phyloP scores from a whole-genome alignment of 2,113 vertebrate genomes.

The Mobula hypostoma region DNA sequence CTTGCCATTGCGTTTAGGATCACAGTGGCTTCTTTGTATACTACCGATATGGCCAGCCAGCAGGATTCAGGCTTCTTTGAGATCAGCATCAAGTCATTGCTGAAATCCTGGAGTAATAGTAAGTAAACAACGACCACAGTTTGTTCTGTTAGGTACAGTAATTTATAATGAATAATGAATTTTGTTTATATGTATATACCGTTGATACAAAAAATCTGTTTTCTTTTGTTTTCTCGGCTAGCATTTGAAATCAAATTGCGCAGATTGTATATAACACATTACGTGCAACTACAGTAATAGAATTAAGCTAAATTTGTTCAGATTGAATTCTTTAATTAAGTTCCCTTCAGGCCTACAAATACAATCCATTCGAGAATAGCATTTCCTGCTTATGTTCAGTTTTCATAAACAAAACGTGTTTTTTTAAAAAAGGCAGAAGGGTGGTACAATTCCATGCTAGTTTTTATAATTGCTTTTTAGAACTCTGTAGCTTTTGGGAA shows the following conservation, averaged over 20 bases:
- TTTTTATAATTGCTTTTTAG: conserved; percentile 19
- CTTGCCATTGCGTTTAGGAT: conserved; percentile 62
- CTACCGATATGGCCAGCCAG: conserved; percentile 88
- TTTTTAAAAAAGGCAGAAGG: conserved; percentile 45
- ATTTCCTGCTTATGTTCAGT: conserved; percentile 54
- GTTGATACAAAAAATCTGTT: conserved; percentile 39
- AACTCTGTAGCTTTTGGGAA: neutral
- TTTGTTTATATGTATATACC: conserved; percentile 42
- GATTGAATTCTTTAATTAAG: conserved; percentile 54
- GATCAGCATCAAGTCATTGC: conserved; percentile 97
- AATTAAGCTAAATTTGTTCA: conserved; percentile 64
- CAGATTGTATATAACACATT: conserved; percentile 56
- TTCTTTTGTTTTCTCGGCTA: conserved; percentile 43
- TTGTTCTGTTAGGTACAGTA: neutral
- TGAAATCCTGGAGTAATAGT: conserved; percentile 98
- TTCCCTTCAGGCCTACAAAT: conserved; percentile 46
- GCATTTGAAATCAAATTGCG: conserved; percentile 51
- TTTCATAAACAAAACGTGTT: conserved; percentile 50
- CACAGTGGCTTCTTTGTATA: conserved; percentile 60
- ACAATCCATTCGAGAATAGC: conserved; percentile 44
- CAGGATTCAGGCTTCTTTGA: conserved; percentile 98
- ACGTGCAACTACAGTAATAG: conserved; percentile 61
- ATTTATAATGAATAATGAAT: conserved; percentile 39
- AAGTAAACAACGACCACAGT: conserved; percentile 60
- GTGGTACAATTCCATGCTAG: conserved; percentile 49